Evolutionary conservation across 2,113 vertebrate genomes (phyloP).

Genomic region (Petromus typicus): DNA sequence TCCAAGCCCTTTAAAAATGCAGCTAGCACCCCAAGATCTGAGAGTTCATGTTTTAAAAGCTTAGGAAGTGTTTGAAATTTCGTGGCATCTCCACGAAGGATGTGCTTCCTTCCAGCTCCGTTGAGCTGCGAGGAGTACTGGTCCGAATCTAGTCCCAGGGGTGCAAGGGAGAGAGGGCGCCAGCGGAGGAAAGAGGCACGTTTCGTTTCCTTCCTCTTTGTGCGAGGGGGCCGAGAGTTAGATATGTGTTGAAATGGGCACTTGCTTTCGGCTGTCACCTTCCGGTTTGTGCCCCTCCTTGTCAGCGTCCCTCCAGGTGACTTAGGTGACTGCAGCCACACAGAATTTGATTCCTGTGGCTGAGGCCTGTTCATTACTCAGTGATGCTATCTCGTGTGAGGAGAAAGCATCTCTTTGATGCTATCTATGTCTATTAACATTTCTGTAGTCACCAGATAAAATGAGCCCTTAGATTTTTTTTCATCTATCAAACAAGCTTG

Average conservation of each 20-base stretch:
- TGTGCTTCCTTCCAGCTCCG: not conserved
- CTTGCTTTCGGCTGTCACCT: slow-evolving; percentile 59
- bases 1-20: not conserved
- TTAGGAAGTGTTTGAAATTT: not conserved
- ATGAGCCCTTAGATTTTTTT: slow-evolving; percentile 23
- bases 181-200: not conserved
- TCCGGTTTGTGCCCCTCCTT: slow-evolving; percentile 40
- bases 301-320: too few relatives aligned
- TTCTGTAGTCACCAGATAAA: slow-evolving; percentile 10
- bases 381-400: not conserved
- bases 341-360: not conserved
- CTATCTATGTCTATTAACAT: not conserved
- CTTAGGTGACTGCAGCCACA: not conserved
- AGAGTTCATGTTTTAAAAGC: not conserved
- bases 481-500: slow-evolving; percentile 31
- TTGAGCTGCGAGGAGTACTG: not conserved
- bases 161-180: not conserved
- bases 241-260: slow-evolving; percentile 68
- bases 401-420: not conserved
- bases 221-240: not conserved
- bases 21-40: not conserved
- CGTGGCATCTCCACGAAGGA: not conserved
- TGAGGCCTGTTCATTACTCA: not conserved
- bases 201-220: slow-evolving; percentile 77
- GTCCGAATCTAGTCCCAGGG: not conserved